phyloP scores from a whole-genome alignment of 2,888 invertebrate species.

The Fabriciana adippe region DNA sequence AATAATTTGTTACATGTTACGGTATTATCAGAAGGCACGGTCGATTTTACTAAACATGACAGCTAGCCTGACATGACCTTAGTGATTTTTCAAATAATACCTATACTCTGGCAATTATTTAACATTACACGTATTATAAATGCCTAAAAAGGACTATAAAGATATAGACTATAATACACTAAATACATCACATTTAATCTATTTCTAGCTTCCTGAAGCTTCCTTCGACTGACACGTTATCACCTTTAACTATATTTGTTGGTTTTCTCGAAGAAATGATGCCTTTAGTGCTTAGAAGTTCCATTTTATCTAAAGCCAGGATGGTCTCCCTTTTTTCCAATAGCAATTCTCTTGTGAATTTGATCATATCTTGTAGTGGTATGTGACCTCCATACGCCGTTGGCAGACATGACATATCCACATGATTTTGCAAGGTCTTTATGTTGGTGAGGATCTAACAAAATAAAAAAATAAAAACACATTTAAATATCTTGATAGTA shows the following conservation, averaged over 20 bases:
- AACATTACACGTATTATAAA: constrained; percentile 24
- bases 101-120: not conserved
- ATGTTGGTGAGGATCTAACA: constrained; percentile 82
- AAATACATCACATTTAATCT: constrained; percentile 66
- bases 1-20: too few species aligned
- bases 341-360: constrained; percentile 85
- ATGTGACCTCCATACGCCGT: constrained; percentile 87
- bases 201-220: constrained; percentile 88
- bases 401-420: constrained; percentile 86
- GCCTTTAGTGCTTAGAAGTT: constrained; percentile 84
- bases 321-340: constrained; percentile 82
- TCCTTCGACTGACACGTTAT: constrained; percentile 73
- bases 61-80: not conserved
- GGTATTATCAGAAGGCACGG: not conserved
- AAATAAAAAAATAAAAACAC: not conserved
- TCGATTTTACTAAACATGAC: not conserved
- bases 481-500: not conserved
- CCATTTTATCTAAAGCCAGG: constrained; percentile 84
- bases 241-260: constrained; percentile 53
- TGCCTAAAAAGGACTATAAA: constrained; percentile 22
- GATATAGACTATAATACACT: constrained; percentile 1
- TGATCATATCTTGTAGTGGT: constrained; percentile 87
- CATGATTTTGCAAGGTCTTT: constrained; percentile 81
- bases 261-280: constrained; percentile 60
- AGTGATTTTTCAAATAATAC: constrained; percentile 5